Percentiles rank a stretch among this genome's conserved stretches.
Conservation (phyloP, 2,797 vertebrate genomes). For the Sphenopsis melanotis region DNA sequence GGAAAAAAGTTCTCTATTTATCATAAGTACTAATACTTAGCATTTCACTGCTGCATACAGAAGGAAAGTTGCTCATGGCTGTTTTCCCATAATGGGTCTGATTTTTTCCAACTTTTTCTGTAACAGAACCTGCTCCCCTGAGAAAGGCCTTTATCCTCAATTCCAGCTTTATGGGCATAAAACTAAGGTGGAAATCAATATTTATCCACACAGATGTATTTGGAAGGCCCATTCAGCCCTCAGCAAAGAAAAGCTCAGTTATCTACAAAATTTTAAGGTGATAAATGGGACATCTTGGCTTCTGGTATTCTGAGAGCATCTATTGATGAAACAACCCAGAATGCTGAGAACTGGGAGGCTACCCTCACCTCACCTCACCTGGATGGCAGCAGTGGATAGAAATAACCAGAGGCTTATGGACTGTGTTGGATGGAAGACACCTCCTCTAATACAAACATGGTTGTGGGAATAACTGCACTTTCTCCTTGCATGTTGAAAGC, state of each 20-base stretch:
- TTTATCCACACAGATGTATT: neutral
- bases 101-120: neutral
- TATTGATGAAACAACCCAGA: neutral
- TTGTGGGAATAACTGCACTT: neutral
- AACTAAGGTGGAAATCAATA: neutral
- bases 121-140: neutral
- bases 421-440: neutral
- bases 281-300: neutral
- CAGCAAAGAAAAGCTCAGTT: neutral
- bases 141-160: neutral
- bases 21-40: neutral
- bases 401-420: neutral
- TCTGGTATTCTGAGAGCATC: neutral
- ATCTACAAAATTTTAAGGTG: neutral
- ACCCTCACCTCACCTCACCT: rapidly evolving
- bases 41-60: neutral
- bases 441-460: neutral
- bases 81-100: neutral
- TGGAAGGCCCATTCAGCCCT: neutral
- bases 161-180: neutral
- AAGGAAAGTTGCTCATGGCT: neutral
- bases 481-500: neutral
- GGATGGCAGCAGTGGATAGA: neutral
- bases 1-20: neutral
- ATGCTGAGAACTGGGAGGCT: neutral